Base-by-base conservation (phyloP, 2,797 vertebrate species). In the Lagodon rhomboides region DNA sequence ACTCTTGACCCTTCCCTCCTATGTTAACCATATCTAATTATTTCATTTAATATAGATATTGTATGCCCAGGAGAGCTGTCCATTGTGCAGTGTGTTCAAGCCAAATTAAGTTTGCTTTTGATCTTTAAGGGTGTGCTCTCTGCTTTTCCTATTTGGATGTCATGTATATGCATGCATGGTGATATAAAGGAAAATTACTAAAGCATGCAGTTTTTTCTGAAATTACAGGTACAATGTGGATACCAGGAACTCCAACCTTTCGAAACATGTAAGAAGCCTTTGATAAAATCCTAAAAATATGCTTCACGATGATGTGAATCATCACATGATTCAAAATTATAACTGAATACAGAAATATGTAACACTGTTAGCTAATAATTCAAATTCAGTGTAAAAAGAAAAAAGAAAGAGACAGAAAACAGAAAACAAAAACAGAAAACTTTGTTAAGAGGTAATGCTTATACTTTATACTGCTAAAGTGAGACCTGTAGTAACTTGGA, bases 201-300 rank as follows among this genome's bases (percentile, higher is more conserved):
- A 77, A 61, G 3, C 53, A 4, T 25, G 12, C 3, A 1, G 4
- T 49, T 58, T 80, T 68, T 47, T 64, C 3, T 73, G 67, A 59
- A 79, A 62, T 75, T 92, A 53, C 89, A 98, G 97, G 91, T 98
- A 97, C 93, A 97, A 97, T 16, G 95, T 98, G 75, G 97, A 98
- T 70, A 97, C 97, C 51, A 96, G 96, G 93, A 96, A 95, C 93
- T 95, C 93, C 91, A 98, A 97, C 72, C 85, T 96, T 73, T 96
- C 97, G 54, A 98, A 98, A 92, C 96, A 96, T 80, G 97, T 98
- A 93, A 97, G 97, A 80, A 68, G 30, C 12, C 30, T 72, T 64
- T 54, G 3, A 41, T 3, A 41, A 41, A 23, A 27, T 67, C 12
- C 2, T 15, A 3, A 50, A 18, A 5, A 47, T 46, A 49, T 65